A percentile compares a stretch with the other conserved stretches of the same genome.
phyloP scores from a whole-genome alignment of 2,888 invertebrate genomes.

The Drosophila recens region DNA sequence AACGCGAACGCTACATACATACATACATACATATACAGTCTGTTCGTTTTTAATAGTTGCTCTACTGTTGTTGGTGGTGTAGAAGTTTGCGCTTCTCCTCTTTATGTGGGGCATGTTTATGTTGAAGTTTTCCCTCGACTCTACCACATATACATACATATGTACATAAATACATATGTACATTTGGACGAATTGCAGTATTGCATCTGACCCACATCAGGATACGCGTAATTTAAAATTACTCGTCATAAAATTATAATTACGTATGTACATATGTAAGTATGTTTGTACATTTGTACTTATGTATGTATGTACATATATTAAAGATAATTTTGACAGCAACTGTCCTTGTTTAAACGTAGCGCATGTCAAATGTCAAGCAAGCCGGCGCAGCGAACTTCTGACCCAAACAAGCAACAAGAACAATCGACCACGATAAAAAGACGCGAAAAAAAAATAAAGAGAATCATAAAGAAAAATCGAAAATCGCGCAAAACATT shows the following conservation, averaged over 20 bases:
- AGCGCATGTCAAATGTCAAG: constrained; percentile 50
- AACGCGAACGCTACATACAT: background rate
- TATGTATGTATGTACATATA: background rate
- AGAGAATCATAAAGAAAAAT: constrained; percentile 41
- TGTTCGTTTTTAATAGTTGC: constrained; percentile 9
- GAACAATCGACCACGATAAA: constrained; percentile 60
- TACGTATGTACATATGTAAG: too few relatives aligned
- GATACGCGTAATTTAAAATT: background rate
- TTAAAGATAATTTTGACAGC: constrained; percentile 1
- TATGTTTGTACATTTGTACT: too few relatives aligned
- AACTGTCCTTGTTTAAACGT: constrained; percentile 32
- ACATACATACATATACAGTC: too few relatives aligned
- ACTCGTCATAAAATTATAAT: background rate
- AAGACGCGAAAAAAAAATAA: constrained; percentile 62
- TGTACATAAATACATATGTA: background rate
- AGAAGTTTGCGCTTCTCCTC: constrained; percentile 27
- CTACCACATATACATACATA: background rate
- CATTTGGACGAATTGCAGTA: background rate
- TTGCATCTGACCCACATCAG: background rate
- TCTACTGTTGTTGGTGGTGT: constrained; percentile 12
- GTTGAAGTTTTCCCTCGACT: constrained; percentile 3
- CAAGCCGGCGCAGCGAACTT: constrained; percentile 62
- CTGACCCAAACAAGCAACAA: constrained; percentile 73
- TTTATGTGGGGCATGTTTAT: constrained; percentile 36
- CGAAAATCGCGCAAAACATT: constrained; percentile 51